A percentile compares a stretch with the other conserved stretches of the same genome.
Evolutionary conservation across 2,888 invertebrate genomes (phyloP).

Genomic region (Malthinus flaveolus): DNA sequence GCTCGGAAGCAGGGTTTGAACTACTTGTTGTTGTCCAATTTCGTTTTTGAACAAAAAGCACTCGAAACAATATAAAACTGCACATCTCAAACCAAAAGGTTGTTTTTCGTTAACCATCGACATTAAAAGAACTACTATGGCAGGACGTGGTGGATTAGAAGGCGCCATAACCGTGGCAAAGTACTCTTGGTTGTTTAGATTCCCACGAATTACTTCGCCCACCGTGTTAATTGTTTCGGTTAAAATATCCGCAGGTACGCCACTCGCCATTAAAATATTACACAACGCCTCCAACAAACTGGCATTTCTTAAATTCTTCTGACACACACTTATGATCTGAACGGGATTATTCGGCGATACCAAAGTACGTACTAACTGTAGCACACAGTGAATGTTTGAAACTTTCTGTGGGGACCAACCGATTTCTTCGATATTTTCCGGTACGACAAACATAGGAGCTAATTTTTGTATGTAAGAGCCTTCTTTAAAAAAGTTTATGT

Average conservation of each 20-base stretch:
- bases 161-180: constrained; percentile 90
- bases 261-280: constrained; percentile 91
- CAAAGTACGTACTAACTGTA: constrained; percentile 86
- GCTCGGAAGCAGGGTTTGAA: constrained; percentile 90
- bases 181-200: constrained; percentile 87
- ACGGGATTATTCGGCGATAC: constrained; percentile 93
- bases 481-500: constrained; percentile 98
- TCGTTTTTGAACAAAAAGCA: constrained; percentile 94
- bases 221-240: constrained; percentile 96
- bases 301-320: constrained; percentile 84
- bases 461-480: constrained; percentile 92
- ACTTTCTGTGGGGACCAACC: constrained; percentile 95
- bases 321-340: constrained; percentile 78
- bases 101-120: constrained; percentile 99
- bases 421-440: constrained; percentile 69
- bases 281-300: constrained; percentile 83
- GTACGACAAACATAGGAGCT: constrained; percentile 83
- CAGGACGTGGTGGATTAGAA: constrained; percentile 90
- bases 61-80: constrained; percentile 96
- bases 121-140: constrained; percentile 92
- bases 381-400: constrained; percentile 89
- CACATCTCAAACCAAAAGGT: constrained; percentile 83
- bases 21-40: constrained; percentile 81
- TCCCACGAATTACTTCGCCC: constrained; percentile 89
- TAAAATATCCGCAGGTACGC: constrained; percentile 94